Conservation (phyloP, 2,888 invertebrate species). For the Himalopsyche kuldschensis region DNA sequence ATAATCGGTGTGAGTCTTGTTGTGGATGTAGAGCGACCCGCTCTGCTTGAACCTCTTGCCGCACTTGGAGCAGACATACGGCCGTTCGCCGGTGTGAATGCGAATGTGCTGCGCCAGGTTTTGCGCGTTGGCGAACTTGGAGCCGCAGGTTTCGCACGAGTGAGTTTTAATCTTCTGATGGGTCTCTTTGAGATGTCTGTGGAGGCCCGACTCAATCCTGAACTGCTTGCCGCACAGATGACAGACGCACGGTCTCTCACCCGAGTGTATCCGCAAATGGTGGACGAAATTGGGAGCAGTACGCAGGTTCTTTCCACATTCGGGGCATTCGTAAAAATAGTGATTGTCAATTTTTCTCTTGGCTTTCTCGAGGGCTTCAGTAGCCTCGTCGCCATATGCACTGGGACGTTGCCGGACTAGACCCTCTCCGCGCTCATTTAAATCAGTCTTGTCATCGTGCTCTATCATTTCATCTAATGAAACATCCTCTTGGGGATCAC, state of each 20-base stretch:
- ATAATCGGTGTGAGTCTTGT: slow-evolving; percentile 59
- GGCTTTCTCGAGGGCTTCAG: slow-evolving; percentile 48
- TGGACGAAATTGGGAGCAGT: slow-evolving; percentile 65
- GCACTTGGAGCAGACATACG: slow-evolving; percentile 61
- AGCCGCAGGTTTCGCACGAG: slow-evolving; percentile 58
- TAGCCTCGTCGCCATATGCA: slow-evolving; percentile 44
- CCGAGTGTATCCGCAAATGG: slow-evolving; percentile 67
- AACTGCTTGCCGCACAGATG: slow-evolving; percentile 69
- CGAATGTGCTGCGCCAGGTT: slow-evolving; percentile 62
- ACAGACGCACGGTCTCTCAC: slow-evolving; percentile 67
- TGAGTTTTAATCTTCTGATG: slow-evolving; percentile 64
- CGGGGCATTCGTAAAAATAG: slow-evolving; percentile 59
- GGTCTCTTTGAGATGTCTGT: slow-evolving; percentile 64
- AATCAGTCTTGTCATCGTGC: neutral
- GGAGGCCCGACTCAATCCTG: slow-evolving; percentile 65
- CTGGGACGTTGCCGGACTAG: slow-evolving; percentile 38
- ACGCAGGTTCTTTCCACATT: slow-evolving; percentile 62
- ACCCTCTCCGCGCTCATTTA: neutral
- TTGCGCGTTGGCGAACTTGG: slow-evolving; percentile 63
- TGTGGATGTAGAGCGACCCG: slow-evolving; percentile 66
- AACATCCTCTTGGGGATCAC: neutral
- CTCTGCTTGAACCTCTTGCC: slow-evolving; percentile 68
- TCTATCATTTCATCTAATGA: neutral
- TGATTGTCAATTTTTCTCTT: slow-evolving; percentile 53
- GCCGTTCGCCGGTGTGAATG: slow-evolving; percentile 64